phyloP scores from a whole-genome alignment of 1,140 invertebrate genomes.

The Papilio polytes region DNA sequence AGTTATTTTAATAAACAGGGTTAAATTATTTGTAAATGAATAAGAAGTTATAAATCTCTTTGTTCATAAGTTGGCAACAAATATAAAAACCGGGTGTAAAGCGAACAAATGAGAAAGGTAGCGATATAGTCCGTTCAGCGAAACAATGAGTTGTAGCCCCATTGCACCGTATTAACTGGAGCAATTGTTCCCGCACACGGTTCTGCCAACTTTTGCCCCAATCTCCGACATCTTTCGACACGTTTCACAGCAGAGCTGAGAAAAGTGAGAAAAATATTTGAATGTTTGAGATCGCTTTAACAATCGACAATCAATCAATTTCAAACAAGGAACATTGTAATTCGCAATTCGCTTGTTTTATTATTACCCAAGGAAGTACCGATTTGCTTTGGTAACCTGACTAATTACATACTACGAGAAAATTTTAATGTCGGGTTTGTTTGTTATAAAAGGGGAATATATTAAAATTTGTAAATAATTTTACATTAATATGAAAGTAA shows the following conservation, averaged over 20 bases:
- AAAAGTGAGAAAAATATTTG: background rate
- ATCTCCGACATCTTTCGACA: background rate
- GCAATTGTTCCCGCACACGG: conserved; percentile 2
- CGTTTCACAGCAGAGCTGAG: background rate
- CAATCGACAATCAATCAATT: background rate
- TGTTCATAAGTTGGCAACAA: background rate
- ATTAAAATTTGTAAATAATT: background rate
- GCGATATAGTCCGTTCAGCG: conserved; percentile 7
- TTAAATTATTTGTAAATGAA: background rate
- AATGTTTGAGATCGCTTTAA: background rate
- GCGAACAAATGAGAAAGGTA: conserved; percentile 27
- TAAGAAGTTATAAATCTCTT: background rate
- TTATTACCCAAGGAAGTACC: too few relatives aligned
- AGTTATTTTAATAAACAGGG: background rate
- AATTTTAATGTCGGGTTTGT: too few relatives aligned
- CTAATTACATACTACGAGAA: too few relatives aligned
- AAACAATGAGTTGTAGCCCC: conserved; percentile 32
- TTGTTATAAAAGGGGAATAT: too few relatives aligned
- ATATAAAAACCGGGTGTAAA: conserved; percentile 18
- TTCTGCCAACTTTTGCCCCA: background rate
- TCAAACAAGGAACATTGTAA: too few relatives aligned
- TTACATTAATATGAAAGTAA: background rate
- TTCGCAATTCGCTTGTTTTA: too few relatives aligned
- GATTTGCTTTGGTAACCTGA: too few relatives aligned
- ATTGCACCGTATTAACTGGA: conserved; percentile 29